Conservation (phyloP, 2,797 vertebrate genomes). For the Chloroceryle inda region DNA sequence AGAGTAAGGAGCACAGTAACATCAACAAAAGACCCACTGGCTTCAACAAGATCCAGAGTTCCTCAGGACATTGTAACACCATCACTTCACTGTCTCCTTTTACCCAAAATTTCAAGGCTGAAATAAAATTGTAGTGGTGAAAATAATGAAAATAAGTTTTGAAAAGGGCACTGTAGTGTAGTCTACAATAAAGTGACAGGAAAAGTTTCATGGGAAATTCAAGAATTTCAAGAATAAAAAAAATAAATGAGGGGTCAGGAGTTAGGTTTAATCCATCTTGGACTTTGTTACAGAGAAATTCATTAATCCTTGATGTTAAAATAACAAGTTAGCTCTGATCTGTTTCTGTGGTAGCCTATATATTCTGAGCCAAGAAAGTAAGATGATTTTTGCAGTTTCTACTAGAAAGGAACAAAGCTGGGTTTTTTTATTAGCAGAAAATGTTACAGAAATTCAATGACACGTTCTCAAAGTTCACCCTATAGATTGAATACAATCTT, state of each 20-base stretch:
- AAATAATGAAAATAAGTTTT: background rate
- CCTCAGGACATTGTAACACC: background rate
- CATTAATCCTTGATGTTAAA: conserved; percentile 24
- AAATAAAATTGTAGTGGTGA: background rate
- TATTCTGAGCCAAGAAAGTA: background rate
- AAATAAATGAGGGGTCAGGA: background rate
- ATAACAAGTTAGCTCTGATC: background rate
- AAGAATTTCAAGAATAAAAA: conserved; percentile 1
- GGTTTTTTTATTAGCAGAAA: conserved; percentile 1
- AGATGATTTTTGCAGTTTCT: background rate
- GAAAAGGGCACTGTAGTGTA: background rate
- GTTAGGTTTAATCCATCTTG: background rate
- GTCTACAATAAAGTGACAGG: background rate
- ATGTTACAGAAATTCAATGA: background rate
- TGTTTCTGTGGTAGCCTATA: background rate
- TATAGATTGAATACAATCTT: background rate
- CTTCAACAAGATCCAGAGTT: background rate
- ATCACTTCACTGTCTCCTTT: background rate
- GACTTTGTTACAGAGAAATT: background rate
- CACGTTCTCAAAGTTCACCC: background rate
- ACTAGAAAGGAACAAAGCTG: background rate
- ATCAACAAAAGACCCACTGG: background rate
- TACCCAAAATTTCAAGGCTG: background rate
- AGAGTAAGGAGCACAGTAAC: background rate
- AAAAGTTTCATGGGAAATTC: background rate